Evolutionary conservation across 2,888 invertebrate species (phyloP).

Genomic region (Andricus curvator): DNA sequence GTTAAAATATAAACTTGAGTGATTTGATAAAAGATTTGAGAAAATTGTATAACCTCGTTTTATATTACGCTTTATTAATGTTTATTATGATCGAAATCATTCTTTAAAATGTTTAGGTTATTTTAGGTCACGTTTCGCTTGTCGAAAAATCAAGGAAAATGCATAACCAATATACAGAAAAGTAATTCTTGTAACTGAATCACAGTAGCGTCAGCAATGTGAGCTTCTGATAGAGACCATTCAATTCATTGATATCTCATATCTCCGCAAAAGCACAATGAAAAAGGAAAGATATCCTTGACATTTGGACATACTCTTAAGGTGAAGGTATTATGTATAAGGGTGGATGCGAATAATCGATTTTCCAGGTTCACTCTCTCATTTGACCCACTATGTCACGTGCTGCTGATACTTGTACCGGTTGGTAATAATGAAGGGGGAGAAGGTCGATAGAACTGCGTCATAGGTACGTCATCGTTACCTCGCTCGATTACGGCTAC

Average conservation of each 20-base stretch:
- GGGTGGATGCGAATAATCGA: background rate
- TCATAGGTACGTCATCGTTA: conserved; percentile 32
- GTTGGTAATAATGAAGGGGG: conserved; percentile 10
- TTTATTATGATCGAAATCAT: too few relatives aligned
- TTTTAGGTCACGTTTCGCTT: too few relatives aligned
- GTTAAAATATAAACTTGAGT: too few relatives aligned
- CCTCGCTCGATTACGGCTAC: conserved; percentile 4
- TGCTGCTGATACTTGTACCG: background rate
- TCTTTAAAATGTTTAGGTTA: too few relatives aligned
- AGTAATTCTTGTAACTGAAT: too few relatives aligned
- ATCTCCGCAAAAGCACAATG: background rate
- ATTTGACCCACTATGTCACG: conserved; percentile 19
- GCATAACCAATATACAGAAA: too few relatives aligned
- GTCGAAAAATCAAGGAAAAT: too few relatives aligned
- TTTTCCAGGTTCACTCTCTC: conserved; percentile 13
- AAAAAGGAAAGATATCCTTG: conserved; percentile 19
- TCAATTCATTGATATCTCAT: background rate
- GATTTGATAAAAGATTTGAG: too few relatives aligned
- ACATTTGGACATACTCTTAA: conserved; percentile 5
- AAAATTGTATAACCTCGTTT: too few relatives aligned
- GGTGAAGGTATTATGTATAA: conserved; percentile 21
- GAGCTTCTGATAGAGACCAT: too few relatives aligned
- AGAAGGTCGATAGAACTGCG: conserved; percentile 23
- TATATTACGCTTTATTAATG: too few relatives aligned
- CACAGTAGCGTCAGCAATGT: too few relatives aligned